Conservation (phyloP, 2,888 invertebrate genomes). For the Pteria penguin region DNA sequence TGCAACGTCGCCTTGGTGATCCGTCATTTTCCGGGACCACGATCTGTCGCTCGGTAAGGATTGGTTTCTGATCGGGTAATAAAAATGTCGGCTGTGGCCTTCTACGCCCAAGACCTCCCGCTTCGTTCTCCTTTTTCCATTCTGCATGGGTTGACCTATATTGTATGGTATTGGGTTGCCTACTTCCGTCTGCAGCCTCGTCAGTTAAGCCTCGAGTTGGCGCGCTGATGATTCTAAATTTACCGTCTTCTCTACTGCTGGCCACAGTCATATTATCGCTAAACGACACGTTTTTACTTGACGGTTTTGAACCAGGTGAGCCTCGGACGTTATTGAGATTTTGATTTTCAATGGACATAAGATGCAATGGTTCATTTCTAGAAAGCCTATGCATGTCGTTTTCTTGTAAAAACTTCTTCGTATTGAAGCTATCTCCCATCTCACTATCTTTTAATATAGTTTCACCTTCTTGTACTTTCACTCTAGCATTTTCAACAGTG, state of each 20-base stretch:
- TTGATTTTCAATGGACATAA: conserved; percentile 76
- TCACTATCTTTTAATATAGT: conserved; percentile 66
- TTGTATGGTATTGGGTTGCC: conserved; percentile 54
- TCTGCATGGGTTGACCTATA: conserved; percentile 67
- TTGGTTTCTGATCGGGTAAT: conserved; percentile 25
- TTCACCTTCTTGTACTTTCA: conserved; percentile 68
- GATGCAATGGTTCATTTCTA: conserved; percentile 69
- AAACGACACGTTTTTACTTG: conserved; percentile 68
- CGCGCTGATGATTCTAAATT: conserved; percentile 58
- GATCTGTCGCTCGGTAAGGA: conserved; percentile 2
- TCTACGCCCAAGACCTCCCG: not conserved
- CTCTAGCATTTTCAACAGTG: conserved; percentile 57
- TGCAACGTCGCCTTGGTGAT: conserved; percentile 8
- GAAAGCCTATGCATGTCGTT: conserved; percentile 62
- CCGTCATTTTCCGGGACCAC: not conserved
- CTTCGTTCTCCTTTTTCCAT: conserved; percentile 58
- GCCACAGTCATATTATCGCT: conserved; percentile 68
- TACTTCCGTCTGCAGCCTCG: conserved; percentile 15
- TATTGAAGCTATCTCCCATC: conserved; percentile 74
- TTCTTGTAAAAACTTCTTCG: conserved; percentile 77
- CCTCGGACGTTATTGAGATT: conserved; percentile 62
- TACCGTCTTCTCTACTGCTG: conserved; percentile 61
- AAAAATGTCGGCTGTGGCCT: conserved; percentile 27
- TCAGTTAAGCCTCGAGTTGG: conserved; percentile 51
- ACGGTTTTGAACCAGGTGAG: conserved; percentile 45